Evolutionary conservation across 2,113 vertebrate species (phyloP).

Genomic region (Oryctolagus cuniculus): mOryCun1.1 NC_091442.1:67287501-67288000

Average conservation of each 20-base stretch:
- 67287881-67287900: constrained; percentile 4
- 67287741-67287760: constrained; percentile 2
- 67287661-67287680: constrained; percentile 56
- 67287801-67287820: constrained; percentile 26
- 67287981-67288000: not conserved
- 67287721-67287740: not conserved
- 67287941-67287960: not conserved
- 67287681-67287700: constrained; percentile 3
- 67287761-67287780: not conserved
- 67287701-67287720: constrained; percentile 37
- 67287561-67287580: not conserved
- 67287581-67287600: constrained; percentile 39
- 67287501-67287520: not conserved
- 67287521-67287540: not conserved
- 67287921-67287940: constrained; percentile 26
- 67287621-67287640: not conserved
- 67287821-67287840: not conserved
- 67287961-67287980: not conserved
- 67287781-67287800: not conserved
- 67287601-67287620: not conserved
- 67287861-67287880: not conserved
- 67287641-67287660: not conserved
- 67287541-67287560: constrained; percentile 47
- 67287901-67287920: constrained; percentile 55
- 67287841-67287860: not conserved